A percentile compares a stretch with the other conserved stretches of the same genome.
These are phyloP conservation scores for Leptopilina clavipes DNA, from an alignment of 1,140 invertebrate genomes.

Conservation along the genomic window DNA sequence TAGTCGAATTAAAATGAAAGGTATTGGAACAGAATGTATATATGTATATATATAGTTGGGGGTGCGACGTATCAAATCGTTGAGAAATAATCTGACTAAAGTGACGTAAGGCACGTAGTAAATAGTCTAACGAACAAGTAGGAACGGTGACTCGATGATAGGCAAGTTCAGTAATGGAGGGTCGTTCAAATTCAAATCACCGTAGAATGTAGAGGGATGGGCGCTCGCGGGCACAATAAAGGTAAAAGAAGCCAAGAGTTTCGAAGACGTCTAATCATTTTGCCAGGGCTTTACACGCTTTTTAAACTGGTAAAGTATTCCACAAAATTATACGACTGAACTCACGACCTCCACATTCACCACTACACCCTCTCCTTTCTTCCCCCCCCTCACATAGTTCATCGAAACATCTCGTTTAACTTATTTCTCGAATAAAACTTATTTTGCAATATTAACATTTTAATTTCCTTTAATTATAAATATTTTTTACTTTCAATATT, in stretches of 20 bases:
- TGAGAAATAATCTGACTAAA: slow-evolving; percentile 28
- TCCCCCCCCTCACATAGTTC: too few species aligned
- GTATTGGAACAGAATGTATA: too few species aligned
- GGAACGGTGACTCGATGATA: slow-evolving; percentile 37
- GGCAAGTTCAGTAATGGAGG: slow-evolving; percentile 40
- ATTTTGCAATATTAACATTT: too few species aligned
- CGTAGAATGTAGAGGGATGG: slow-evolving; percentile 36
- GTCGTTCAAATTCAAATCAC: slow-evolving; percentile 47
- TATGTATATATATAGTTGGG: neutral
- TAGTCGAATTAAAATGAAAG: too few species aligned
- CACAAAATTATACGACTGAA: slow-evolving; percentile 3
- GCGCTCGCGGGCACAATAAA: slow-evolving; percentile 39
- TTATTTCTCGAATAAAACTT: too few species aligned
- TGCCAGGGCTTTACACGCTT: slow-evolving; percentile 9
- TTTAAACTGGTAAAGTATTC: slow-evolving; percentile 12
- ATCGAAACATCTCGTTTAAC: too few species aligned
- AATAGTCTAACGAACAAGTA: slow-evolving; percentile 38
- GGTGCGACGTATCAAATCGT: slow-evolving; percentile 1
- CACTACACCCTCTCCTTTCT: too few species aligned
- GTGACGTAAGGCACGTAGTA: slow-evolving; percentile 35
- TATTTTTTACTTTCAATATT: too few species aligned
- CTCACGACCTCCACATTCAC: neutral
- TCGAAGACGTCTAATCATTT: slow-evolving; percentile 39
- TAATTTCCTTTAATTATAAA: too few species aligned
- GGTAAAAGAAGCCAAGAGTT: slow-evolving; percentile 38